Base-by-base conservation (phyloP, 2,113 vertebrate species). In the Tapirus terrestris region DNA sequence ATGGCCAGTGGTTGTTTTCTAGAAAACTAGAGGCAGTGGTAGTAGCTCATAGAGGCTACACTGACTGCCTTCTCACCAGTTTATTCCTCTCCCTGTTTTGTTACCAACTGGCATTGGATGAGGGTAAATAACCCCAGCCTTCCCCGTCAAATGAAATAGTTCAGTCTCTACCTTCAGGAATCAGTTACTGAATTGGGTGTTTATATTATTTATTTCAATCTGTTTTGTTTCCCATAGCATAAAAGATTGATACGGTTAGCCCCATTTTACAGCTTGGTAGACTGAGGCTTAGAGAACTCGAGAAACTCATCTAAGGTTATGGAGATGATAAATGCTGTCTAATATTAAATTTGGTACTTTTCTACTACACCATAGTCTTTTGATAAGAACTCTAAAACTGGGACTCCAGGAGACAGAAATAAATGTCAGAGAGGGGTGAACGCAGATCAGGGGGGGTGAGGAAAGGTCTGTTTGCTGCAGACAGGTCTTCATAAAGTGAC, bases 371-470 rank as follows among this genome's bases (percentile, higher is more conserved):
- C 56, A 31, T 3, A 45, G 7, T 53, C 51, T 76, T 31, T 48
- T 27, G 29, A 60, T 65, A 70, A 53, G 36, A 76, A 94, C 33
- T 65, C 12, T 20, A n/a, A 80, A n/a, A 53, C 27, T 6, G 33
- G 58, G 18, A 6, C n/a, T 79, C 11, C 0, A 6, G 21, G 58
- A 7, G 6, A 31, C 3, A 27, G 31, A 56, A 33, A 21, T 0
- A 16, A 13, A 27, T 8, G 14, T 60, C 68, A 70, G 36, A 58
- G 56, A 48, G 79, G 31, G 43, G 8, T 0, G 14, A n/a, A 58
- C 6, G 5, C 31, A 29, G 84, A 25, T 1, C 0, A 2, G 33
- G 63, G 25, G 0, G 2, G 12, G 11, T 18, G 3, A 51, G 51
- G n/a, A 60, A 63, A 60, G 9, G 27, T 25, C 58, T 60, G 0